phyloP scores from a whole-genome alignment of 2,888 invertebrate species.

The Rhogogaster chlorosoma region DNA sequence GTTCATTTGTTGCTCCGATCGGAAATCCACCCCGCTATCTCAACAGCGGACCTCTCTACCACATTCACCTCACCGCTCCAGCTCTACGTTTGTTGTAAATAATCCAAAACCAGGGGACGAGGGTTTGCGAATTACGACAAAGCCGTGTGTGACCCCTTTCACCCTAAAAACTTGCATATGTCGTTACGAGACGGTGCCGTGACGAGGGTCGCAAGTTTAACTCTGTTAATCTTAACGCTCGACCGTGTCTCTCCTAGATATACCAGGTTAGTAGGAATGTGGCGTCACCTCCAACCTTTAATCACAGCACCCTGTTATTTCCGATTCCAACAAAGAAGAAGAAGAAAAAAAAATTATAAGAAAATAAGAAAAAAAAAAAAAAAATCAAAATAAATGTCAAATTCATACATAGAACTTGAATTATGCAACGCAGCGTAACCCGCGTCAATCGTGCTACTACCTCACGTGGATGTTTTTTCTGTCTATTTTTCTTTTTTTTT shows the following conservation, averaged over 20 bases:
- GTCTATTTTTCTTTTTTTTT: not conserved
- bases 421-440: not conserved
- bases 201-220: conserved; percentile 28
- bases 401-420: not conserved
- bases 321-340: not conserved
- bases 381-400: not conserved
- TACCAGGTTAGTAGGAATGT: not conserved
- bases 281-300: not conserved
- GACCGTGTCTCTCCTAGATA: not conserved
- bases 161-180: conserved; percentile 28
- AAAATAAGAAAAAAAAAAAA: not conserved
- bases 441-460: not conserved
- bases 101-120: not conserved
- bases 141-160: not conserved
- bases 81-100: not conserved
- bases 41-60: not conserved
- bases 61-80: not conserved
- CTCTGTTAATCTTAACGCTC: conserved; percentile 42
- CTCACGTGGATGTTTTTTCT: not conserved
- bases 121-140: conserved; percentile 5
- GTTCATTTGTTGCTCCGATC: not conserved
- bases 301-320: not conserved
- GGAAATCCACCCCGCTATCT: not conserved
- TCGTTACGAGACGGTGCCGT: conserved; percentile 36
- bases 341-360: not conserved